Evolutionary conservation across 2,113 vertebrate genomes (phyloP), one percentile per base, ranked within the genome.

Genomic region (Dryoscopus gambensis): DNA sequence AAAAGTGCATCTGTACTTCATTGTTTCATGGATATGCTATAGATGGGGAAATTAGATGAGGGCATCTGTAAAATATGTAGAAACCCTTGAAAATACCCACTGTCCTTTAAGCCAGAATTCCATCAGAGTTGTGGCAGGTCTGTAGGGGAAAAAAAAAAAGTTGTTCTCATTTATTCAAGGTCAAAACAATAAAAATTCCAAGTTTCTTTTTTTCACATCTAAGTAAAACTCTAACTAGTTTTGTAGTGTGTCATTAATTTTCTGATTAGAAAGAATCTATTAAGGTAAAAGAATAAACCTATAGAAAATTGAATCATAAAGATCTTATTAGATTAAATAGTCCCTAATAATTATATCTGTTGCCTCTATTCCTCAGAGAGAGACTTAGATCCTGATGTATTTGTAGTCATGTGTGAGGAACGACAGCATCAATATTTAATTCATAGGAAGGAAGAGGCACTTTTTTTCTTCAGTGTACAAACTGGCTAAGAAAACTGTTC

Each of bases 31-130:
- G 79, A 56, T 88, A 57, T 15, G 1, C 56, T 91, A 16, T 91
- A 84, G 70, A 67, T 89, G 80, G 64, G 60, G 96, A 97, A 96
- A 94, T 42, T 67, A 87, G 37, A 31, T 82, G 35, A 82, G 65
- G 69, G 55, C 74, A 90, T 94, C 73, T 95, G 53, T 77, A 59
- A 96, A 92, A 91, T 91, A 92, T 82, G 59, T 95, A 84, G 74
- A 95, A 74, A 93, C 81, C 49, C 65, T 91, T 93, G 84, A 95
- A 97, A 96, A 93, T 85, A 80, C 31, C 87, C 79, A 16, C 50
- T 91, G 46, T 88, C 65, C 64, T 90, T 92, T 75, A 79, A 95
- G 78, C 81, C 91, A 96, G 80, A 96, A 96, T 97, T 97, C 94
- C 69, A 62, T 94, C 75, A 50, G 57, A 82, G 35, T 76, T 74